A percentile compares a stretch with the other conserved stretches of the same genome.
These are phyloP conservation scores for Microplitis demolitor DNA, from an alignment of 1,140 invertebrate genomes.

Conservation along the genomic window DNA sequence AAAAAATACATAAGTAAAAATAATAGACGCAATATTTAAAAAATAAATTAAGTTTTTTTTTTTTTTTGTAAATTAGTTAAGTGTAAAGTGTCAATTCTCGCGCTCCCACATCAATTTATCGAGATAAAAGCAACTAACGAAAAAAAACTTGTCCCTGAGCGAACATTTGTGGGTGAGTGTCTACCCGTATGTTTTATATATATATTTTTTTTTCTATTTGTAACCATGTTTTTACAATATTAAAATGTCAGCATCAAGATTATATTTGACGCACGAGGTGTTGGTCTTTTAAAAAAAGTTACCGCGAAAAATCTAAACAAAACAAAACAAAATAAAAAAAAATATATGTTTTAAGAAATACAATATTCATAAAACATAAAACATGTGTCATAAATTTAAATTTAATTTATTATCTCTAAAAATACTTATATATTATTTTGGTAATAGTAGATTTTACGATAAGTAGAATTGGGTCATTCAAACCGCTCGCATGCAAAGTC, in stretches of 20 bases:
- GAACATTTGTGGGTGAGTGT: constrained; percentile 5
- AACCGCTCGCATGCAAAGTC: constrained; percentile 16
- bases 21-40: background rate
- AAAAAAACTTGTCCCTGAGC: constrained; percentile 9
- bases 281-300: background rate
- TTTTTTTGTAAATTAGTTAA: background rate
- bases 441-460: constrained; percentile 6
- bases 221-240: background rate
- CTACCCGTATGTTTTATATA: background rate
- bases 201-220: too few species aligned
- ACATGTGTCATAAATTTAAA: background rate
- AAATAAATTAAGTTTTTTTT: background rate
- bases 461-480: constrained; percentile 16
- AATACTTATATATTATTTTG: constrained; percentile 1
- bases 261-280: background rate
- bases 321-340: background rate
- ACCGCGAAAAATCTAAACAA: too few species aligned
- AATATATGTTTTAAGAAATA: background rate
- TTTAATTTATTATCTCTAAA: background rate
- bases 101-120: background rate
- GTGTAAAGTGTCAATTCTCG: background rate
- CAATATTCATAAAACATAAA: background rate
- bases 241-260: background rate
- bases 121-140: background rate
- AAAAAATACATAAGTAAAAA: background rate